Base-by-base conservation (phyloP, 2,113 vertebrate species). In the Eublepharis macularius region DNA sequence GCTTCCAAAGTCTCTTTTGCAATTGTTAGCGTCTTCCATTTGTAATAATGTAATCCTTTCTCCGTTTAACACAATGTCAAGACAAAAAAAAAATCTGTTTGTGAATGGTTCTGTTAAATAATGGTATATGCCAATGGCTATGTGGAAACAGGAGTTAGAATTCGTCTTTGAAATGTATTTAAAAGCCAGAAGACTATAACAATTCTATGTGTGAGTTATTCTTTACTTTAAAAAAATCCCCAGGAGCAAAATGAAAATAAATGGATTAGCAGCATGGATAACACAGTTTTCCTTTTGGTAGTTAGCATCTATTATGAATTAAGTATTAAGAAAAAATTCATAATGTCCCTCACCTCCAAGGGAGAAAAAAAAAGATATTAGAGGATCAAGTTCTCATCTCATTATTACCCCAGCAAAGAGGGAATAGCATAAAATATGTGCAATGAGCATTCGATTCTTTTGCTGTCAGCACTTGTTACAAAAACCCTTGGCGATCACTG, bases 381-480 rank as follows among this genome's bases (percentile, higher is more conserved):
- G 57, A 41, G 29, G 14, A 87, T 39, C 36, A 4, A 1, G 0
- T 2, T 83, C 17, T 43, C 77, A 80, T 43, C 16, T 76, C 32
- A 79, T 81, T 83, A 86, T 91, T 87, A n/a, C 72, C 72, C 36
- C 6, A 88, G 77, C 80, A 24, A 84, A 85, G 84, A 66, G 17
- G 26, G 1, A 36, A n/a, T 17, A 5, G 34, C 41, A 34, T 54
- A 47, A 60, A 73, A 78, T 47, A 81, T 11, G 12, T 3, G 34
- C 1, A 84, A 1, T 14, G 19, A 7, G 26, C 43, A 39, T 73
- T 87, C 60, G 36, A 36, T 51, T 68, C 63, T 36, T 82, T 49
- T 24, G 1, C 32, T 77, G 47, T 51, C 76, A 86, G 87, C 79
- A 11, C 21, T 73, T 84, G 86, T 81, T 36, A 72, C 57, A 2